Percentiles rank a stretch among this genome's conserved stretches.
Conservation (phyloP, 1,140 invertebrate genomes). For the Scaptodrosophila lebanonensis region DNA sequence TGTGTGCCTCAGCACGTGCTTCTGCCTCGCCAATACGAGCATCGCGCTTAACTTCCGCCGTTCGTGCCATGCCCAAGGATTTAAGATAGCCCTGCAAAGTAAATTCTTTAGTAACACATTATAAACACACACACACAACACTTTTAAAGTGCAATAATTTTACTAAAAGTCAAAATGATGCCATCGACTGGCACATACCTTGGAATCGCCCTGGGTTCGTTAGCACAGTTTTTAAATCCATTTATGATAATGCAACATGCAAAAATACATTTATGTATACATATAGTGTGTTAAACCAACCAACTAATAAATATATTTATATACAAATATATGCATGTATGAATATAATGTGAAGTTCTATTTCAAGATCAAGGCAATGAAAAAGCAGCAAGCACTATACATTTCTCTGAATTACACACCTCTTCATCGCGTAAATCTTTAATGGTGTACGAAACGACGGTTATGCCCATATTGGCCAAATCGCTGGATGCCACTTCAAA, state of each 20-base stretch:
- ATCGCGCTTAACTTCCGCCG: slow-evolving; percentile 97
- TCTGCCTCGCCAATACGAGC: slow-evolving; percentile 97
- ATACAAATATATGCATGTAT: slow-evolving; percentile 52
- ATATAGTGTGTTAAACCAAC: slow-evolving; percentile 30
- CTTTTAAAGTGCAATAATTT: too few relatives aligned
- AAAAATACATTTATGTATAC: slow-evolving; percentile 52
- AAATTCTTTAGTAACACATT: too few relatives aligned
- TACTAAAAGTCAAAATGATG: too few relatives aligned
- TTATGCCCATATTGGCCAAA: slow-evolving; percentile 98
- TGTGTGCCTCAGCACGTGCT: slow-evolving; percentile 90
- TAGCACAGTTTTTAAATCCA: slow-evolving; percentile 50
- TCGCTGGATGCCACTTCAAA: slow-evolving; percentile 97
- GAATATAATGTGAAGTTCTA: slow-evolving; percentile 30
- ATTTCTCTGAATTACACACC: slow-evolving; percentile 79
- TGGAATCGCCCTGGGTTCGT: slow-evolving; percentile 78
- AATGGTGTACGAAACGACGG: slow-evolving; percentile 97
- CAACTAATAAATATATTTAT: slow-evolving; percentile 35
- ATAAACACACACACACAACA: too few relatives aligned
- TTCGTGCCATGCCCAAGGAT: slow-evolving; percentile 96
- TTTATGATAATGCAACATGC: too few relatives aligned
- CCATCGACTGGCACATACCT: too few relatives aligned
- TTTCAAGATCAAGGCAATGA: slow-evolving; percentile 1
- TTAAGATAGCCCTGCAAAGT: slow-evolving; percentile 91
- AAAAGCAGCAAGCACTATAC: slow-evolving; percentile 13
- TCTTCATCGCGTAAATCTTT: slow-evolving; percentile 99